phyloP scores from a whole-genome alignment of 2,797 vertebrate genomes.

The Sebastes oblongus region DNA sequence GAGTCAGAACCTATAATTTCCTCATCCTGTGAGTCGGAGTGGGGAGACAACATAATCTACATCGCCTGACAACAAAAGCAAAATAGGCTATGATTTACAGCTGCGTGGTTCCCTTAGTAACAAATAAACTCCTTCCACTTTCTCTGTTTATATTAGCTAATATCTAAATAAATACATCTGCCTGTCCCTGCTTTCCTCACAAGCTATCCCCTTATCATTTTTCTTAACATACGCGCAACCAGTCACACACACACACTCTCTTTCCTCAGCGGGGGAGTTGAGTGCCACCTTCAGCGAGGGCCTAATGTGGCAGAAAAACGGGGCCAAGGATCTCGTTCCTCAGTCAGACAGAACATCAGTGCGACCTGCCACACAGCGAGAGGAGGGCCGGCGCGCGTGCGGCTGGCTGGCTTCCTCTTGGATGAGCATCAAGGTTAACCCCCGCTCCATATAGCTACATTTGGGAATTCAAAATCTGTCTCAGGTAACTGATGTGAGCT shows the following conservation, averaged over 20 bases:
- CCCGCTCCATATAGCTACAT: background rate
- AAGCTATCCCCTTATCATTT: background rate
- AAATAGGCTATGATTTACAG: conserved; percentile 34
- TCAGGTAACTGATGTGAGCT: conserved; percentile 25
- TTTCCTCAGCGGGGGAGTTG: conserved; percentile 21
- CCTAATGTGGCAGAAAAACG: conserved; percentile 71
- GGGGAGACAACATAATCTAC: conserved; percentile 43
- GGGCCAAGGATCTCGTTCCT: conserved; percentile 58
- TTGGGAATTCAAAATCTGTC: conserved; percentile 24
- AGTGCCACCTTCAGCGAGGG: conserved; percentile 48
- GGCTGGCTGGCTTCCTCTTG: conserved; percentile 30
- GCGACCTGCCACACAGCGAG: conserved; percentile 31
- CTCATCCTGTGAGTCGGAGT: conserved; percentile 22
- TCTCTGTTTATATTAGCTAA: conserved; percentile 10
- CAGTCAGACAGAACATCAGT: conserved; percentile 46
- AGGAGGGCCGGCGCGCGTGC: background rate
- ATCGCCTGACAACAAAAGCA: conserved; percentile 23
- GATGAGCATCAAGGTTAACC: conserved; percentile 51
- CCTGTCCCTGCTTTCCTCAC: background rate
- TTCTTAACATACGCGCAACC: background rate
- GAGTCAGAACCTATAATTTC: conserved; percentile 54
- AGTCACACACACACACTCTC: background rate
- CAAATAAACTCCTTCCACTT: background rate
- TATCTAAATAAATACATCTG: conserved; percentile 5
- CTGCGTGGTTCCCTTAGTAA: background rate